A percentile compares a stretch with the other conserved stretches of the same genome.
phyloP scores from a whole-genome alignment of 2,888 invertebrate species.

The Cordilura impudica region DNA sequence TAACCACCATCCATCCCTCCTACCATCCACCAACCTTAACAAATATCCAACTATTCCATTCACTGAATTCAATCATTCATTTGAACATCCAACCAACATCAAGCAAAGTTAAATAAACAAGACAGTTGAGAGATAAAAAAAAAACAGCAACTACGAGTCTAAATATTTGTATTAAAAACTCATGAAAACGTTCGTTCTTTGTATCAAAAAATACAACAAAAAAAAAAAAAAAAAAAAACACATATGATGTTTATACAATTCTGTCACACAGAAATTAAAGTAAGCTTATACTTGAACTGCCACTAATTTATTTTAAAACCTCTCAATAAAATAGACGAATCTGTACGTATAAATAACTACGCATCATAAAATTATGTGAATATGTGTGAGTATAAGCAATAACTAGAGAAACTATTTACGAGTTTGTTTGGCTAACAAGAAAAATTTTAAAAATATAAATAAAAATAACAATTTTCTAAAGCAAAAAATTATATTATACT shows the following conservation, averaged over 20 bases:
- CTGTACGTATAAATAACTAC: too few relatives aligned
- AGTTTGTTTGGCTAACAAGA: too few relatives aligned
- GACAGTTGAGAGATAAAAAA: background rate
- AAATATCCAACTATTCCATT: background rate
- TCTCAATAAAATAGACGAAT: too few relatives aligned
- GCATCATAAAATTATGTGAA: too few relatives aligned
- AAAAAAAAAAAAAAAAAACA: background rate
- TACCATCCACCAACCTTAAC: background rate
- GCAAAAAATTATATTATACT: too few relatives aligned
- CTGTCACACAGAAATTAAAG: background rate
- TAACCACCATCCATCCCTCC: background rate
- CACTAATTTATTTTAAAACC: too few relatives aligned
- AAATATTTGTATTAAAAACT: constrained; percentile 29
- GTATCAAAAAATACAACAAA: background rate
- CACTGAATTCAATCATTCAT: background rate
- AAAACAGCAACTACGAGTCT: background rate
- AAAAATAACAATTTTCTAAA: too few relatives aligned
- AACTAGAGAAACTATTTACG: too few relatives aligned
- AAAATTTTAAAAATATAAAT: too few relatives aligned
- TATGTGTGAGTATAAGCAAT: too few relatives aligned
- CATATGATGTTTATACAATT: background rate
- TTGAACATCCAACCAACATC: background rate
- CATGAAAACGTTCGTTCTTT: background rate
- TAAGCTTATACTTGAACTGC: too few relatives aligned
- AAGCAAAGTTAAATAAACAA: background rate